Evolutionary conservation across 1,140 invertebrate genomes (phyloP), one percentile per base, ranked within the genome.

Genomic region (Propsilocerus akamusi): DNA sequence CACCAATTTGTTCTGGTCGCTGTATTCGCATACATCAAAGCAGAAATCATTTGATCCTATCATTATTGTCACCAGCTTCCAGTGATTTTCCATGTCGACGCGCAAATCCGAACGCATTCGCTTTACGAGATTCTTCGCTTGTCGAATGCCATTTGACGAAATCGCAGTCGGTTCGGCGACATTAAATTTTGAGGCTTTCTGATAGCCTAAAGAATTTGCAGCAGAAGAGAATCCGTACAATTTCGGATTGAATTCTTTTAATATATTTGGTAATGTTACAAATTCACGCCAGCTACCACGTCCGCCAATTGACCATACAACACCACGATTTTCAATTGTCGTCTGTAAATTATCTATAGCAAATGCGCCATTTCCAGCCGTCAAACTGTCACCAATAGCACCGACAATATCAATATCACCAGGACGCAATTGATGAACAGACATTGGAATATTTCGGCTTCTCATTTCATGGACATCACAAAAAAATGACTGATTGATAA

Each of bases 321-420:
- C 62, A 2, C 73, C 73, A 49, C 72, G 61, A 57, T 72, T 74
- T 56, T 74, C 72, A 0, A 61, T 57, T 0, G 56, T 20, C 1
- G 71, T 49, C 7, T 72, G 65, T 2, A 68, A 49, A 23, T 74
- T 37, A 51, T 61, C 68, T 3, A 59, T 58, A 3, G 71, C 70
- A 25, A 72, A 67, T 12, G 73, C 61, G n/a, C 77, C 78, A 53
- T 72, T 70, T 37, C 73, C 78, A 4, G 77, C 78, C 3, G 76
- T 77, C 46, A 85, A 57, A 0, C 78, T 81, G 57, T 85, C 81
- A 4, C 81, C 81, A 54, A 85, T 65, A 4, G 77, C 77, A 0
- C 61, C 80, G n/a, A 83, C 67, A 4, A 83, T 65, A 47, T 81
- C 74, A 23, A 84, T 77, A 57, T 85, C 80, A 26, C 75, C 74